These are phyloP conservation scores for Eupithecia vulgata DNA, from an alignment of 2,888 invertebrate species.

Conservation along the genomic window DNA sequence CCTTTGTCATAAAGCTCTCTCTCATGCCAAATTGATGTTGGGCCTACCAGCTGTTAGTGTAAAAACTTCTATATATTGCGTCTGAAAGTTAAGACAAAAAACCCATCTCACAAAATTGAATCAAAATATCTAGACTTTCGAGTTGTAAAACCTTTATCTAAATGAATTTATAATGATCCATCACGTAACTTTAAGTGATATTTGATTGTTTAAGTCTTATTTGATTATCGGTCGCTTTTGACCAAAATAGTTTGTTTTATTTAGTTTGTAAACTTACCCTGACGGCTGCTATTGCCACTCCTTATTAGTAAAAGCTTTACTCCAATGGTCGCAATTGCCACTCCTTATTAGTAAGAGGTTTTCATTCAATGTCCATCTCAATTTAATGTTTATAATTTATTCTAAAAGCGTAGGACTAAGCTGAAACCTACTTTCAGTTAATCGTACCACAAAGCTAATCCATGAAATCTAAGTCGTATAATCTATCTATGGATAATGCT, in stretches of 20 bases:
- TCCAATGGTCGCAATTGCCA: too few species aligned
- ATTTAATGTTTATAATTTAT: not conserved
- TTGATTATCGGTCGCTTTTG: constrained; percentile 27
- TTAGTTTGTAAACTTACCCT: constrained; percentile 14
- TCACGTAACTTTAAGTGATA: constrained; percentile 26
- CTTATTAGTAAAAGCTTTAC: constrained; percentile 3
- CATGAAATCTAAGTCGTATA: not conserved
- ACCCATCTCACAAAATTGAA: not conserved
- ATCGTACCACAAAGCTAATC: not conserved
- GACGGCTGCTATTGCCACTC: constrained; percentile 7
- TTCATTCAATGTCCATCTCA: not conserved
- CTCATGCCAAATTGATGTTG: not conserved
- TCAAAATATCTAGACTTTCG: not conserved
- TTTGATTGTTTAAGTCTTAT: constrained; percentile 8
- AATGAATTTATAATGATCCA: constrained; percentile 15
- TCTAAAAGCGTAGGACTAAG: not conserved
- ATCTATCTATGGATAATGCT: too few species aligned
- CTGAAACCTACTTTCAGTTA: not conserved
- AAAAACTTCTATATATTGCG: not conserved
- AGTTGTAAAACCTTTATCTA: constrained; percentile 20
- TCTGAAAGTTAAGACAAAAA: not conserved
- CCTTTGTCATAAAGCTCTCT: not conserved
- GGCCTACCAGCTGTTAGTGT: not conserved
- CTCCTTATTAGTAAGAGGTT: constrained; percentile 7
- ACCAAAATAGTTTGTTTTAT: constrained; percentile 17